Conservation (phyloP, 1,140 invertebrate genomes). For the Galleria mellonella region DNA sequence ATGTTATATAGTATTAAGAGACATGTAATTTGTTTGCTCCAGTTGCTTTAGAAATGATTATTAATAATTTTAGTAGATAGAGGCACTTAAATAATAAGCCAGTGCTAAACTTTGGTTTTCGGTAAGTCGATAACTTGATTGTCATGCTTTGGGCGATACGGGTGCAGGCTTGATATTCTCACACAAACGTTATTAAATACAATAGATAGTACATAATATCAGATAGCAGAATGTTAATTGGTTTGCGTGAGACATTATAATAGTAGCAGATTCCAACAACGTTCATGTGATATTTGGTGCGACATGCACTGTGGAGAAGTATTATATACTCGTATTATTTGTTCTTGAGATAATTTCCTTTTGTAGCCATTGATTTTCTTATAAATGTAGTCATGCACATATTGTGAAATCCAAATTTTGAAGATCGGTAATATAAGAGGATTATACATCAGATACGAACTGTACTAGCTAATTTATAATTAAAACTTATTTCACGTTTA, state of each 20-base stretch:
- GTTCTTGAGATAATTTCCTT: constrained; percentile 9
- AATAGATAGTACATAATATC: too few relatives aligned
- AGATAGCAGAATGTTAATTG: constrained; percentile 11
- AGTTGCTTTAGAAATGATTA: too few relatives aligned
- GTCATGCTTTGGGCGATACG: constrained; percentile 66
- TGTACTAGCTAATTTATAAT: background rate
- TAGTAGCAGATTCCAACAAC: constrained; percentile 42
- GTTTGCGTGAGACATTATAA: constrained; percentile 42
- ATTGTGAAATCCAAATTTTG: constrained; percentile 10
- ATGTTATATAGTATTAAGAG: too few relatives aligned
- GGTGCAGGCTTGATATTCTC: constrained; percentile 56
- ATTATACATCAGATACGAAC: background rate
- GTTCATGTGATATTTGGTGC: constrained; percentile 53
- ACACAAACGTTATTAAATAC: constrained; percentile 29
- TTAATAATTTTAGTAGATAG: too few relatives aligned
- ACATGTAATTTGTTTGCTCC: too few relatives aligned
- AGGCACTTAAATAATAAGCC: too few relatives aligned
- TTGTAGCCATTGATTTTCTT: too few relatives aligned
- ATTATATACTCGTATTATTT: constrained; percentile 14
- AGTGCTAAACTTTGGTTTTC: background rate
- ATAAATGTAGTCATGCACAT: constrained; percentile 34
- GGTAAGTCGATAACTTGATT: constrained; percentile 13
- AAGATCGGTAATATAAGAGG: too few relatives aligned
- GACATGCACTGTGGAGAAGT: constrained; percentile 66
- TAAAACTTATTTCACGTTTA: too few relatives aligned